phyloP scores from a whole-genome alignment of 2,113 vertebrate genomes.

The Barbus barbus region DNA sequence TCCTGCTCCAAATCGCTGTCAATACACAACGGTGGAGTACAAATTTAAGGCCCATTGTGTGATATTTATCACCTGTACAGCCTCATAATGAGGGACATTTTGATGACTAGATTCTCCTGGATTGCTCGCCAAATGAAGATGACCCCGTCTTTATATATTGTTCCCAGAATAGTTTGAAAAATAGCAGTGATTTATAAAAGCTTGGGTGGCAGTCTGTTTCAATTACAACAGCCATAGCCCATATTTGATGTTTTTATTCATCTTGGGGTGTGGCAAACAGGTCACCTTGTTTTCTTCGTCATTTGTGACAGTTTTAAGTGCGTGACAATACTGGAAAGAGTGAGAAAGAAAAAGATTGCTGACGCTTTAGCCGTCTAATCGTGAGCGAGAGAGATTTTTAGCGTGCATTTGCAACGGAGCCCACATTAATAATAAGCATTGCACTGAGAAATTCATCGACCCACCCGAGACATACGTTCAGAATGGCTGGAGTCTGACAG shows the following conservation, averaged over 20 bases:
- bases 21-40: conserved; percentile 21
- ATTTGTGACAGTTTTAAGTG: neutral
- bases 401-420: neutral
- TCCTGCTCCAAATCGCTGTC: conserved; percentile 27
- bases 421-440: conserved; percentile 22
- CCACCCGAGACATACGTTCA: neutral
- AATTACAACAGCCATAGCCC: conserved; percentile 46
- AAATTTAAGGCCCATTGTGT: conserved; percentile 14
- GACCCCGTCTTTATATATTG: conserved; percentile 42
- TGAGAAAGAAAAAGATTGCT: neutral
- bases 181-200: conserved; percentile 64
- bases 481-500: neutral
- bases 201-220: conserved; percentile 58
- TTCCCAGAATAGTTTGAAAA: conserved; percentile 60
- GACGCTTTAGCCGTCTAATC: neutral
- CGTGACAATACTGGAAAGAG: neutral
- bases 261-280: neutral
- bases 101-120: neutral
- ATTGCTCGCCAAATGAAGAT: neutral
- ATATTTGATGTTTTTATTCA: conserved; percentile 28
- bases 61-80: conserved; percentile 35
- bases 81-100: conserved; percentile 27
- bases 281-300: conserved; percentile 24
- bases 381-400: neutral
- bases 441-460: conserved; percentile 24